Evolutionary conservation across 2,797 vertebrate species (phyloP), one percentile per base, ranked within the genome.

Genomic region (Loriculus beryllinus): DNA sequence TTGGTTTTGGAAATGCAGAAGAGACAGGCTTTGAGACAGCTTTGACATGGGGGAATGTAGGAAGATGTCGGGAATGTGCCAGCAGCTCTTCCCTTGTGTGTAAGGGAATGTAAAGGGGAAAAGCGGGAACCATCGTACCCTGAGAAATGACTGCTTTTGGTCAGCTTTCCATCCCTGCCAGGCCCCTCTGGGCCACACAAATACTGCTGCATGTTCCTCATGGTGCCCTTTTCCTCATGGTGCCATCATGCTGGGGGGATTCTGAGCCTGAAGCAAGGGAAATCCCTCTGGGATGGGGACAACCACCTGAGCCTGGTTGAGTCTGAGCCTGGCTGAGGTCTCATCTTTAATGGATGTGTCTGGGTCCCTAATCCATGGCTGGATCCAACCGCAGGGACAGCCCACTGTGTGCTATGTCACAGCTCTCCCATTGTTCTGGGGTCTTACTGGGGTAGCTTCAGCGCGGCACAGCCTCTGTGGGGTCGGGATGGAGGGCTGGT

Each of bases 131-230:
- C 37, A 8, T 4, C 3, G 0, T 31, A n/a, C 29, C 29, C 65
- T 5, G 63, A 57, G 49, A 62, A 57, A 1, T 59, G 39, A 16
- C 39, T 37, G 19, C 19, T 31, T 68, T 62, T 3, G 3, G 19
- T 3, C 4, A 2, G 22, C 22, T 83, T 77, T n/a, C 37, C 40
- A 11, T 25, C 52, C 62, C 37, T 14, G 3, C 48, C 57, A 59
- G 37, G 7, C 17, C 48, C 33, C 42, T 28, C 35, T 42, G 62
- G n/a, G 19, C 22, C 48, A 45, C 68, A 15, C 8, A 3, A 6
- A 33, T 40, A 19, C 45, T 49, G 31, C 63, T 0, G 0, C 0
- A 0, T 43, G 37, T 12, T 60, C 57, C 39, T 47, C 1, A 0
- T 18, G 39, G 14, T 79, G 51, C 8, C 77, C 10, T 57, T 52